Evolutionary conservation across 2,113 vertebrate species (phyloP).

Genomic region (Ovis aries): DNA sequence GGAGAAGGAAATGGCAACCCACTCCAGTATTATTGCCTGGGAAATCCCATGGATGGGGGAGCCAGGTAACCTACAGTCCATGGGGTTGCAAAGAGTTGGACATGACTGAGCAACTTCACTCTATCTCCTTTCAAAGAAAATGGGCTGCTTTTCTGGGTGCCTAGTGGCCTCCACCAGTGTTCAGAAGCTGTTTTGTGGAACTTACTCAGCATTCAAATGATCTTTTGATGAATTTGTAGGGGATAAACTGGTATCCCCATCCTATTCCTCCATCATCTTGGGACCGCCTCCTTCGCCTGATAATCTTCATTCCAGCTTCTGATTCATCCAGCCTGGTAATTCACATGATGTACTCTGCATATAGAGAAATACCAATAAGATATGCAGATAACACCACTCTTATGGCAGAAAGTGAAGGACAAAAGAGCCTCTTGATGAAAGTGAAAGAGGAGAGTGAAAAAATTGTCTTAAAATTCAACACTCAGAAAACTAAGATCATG

Average conservation of each 20-base stretch:
- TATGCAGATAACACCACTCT: not conserved
- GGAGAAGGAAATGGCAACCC: not conserved
- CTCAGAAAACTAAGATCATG: not conserved
- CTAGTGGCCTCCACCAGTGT: not conserved
- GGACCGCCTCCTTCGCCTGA: not conserved
- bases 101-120: not conserved
- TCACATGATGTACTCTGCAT: not conserved
- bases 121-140: not conserved
- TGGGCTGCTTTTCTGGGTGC: not conserved
- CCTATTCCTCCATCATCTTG: not conserved
- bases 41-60: not conserved
- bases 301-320: not conserved
- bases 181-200: not conserved
- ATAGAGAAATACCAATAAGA: not conserved
- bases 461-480: not conserved
- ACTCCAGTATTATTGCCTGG: not conserved
- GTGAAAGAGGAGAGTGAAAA: not conserved
- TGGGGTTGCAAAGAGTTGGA: rapidly evolving
- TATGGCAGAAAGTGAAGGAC: not conserved
- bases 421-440: not conserved
- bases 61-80: not conserved
- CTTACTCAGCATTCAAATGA: not conserved
- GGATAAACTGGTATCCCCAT: not conserved
- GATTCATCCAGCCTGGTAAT: not conserved
- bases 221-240: not conserved